These are phyloP conservation scores for Cataglyphis cursor DNA, from an alignment of 2,888 invertebrate genomes.

Conservation along the genomic window DNA sequence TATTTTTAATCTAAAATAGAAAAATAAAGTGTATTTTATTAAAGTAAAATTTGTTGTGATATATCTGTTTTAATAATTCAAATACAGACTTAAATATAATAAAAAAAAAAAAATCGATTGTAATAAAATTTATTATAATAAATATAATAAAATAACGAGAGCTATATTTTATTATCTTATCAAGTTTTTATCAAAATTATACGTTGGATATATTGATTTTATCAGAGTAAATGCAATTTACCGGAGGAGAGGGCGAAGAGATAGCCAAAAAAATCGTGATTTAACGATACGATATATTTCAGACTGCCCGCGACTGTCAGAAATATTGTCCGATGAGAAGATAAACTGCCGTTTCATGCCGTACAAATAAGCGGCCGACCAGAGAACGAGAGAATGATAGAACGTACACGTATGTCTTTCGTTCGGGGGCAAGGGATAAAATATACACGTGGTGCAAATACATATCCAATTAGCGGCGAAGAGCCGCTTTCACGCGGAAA, in stretches of 20 bases:
- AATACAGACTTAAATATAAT: not conserved
- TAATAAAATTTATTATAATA: not conserved
- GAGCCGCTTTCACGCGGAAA: constrained; percentile 54
- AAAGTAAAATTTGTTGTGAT: too few relatives aligned
- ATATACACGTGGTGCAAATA: constrained; percentile 62
- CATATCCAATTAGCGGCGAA: constrained; percentile 73
- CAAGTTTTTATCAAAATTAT: not conserved
- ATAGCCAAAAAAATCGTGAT: constrained; percentile 22
- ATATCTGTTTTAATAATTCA: not conserved
- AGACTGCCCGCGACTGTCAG: constrained; percentile 25
- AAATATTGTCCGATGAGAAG: constrained; percentile 38
- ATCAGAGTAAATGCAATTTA: constrained; percentile 20
- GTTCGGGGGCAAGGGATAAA: constrained; percentile 33
- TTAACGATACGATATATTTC: constrained; percentile 43
- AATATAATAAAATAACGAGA: not conserved
- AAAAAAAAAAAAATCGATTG: not conserved
- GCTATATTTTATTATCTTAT: not conserved
- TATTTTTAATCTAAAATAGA: not conserved
- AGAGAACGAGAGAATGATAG: constrained; percentile 6
- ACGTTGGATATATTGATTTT: constrained; percentile 11
- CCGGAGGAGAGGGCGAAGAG: not conserved
- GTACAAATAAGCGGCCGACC: constrained; percentile 25
- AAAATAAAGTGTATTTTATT: not conserved
- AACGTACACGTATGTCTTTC: constrained; percentile 1
- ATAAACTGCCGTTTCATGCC: constrained; percentile 41